phyloP scores from a whole-genome alignment of 2,888 invertebrate genomes.

The Troglohyphantes excavatus region DNA sequence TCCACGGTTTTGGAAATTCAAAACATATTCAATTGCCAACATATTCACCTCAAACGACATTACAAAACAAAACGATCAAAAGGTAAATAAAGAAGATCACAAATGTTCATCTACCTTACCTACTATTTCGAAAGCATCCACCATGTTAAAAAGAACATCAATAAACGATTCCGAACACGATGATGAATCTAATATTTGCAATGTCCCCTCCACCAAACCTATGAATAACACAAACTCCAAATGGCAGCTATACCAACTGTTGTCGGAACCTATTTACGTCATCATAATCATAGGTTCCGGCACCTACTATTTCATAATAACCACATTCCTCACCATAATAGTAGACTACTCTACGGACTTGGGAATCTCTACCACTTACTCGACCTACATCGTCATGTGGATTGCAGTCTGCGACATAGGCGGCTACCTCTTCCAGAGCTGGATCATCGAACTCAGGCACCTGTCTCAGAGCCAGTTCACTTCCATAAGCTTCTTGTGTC shows the following conservation, averaged over 20 bases:
- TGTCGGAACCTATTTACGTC: conserved; percentile 22
- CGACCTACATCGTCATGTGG: conserved; percentile 26
- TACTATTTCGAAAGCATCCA: no score
- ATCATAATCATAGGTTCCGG: conserved; percentile 14
- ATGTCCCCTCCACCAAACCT: no score
- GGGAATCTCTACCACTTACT: background rate
- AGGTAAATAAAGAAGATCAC: background rate
- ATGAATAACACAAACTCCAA: background rate
- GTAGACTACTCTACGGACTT: conserved; percentile 35
- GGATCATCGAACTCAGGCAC: background rate
- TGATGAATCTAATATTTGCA: no score
- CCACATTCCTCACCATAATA: conserved; percentile 32
- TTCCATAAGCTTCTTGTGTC: background rate
- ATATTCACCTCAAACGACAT: background rate
- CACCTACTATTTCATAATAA: conserved; percentile 16
- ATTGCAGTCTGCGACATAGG: conserved; percentile 4
- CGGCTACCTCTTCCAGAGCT: conserved; percentile 2
- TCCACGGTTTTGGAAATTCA: background rate
- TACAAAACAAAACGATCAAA: background rate
- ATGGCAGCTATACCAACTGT: background rate
- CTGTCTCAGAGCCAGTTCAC: conserved; percentile 11
- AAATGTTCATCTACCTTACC: no score
- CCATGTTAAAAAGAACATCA: no score
- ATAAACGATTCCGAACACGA: no score
- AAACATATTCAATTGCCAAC: background rate